Evolutionary conservation across 2,797 vertebrate genomes (phyloP).

Genomic region (Hippocampus kuda): DNA sequence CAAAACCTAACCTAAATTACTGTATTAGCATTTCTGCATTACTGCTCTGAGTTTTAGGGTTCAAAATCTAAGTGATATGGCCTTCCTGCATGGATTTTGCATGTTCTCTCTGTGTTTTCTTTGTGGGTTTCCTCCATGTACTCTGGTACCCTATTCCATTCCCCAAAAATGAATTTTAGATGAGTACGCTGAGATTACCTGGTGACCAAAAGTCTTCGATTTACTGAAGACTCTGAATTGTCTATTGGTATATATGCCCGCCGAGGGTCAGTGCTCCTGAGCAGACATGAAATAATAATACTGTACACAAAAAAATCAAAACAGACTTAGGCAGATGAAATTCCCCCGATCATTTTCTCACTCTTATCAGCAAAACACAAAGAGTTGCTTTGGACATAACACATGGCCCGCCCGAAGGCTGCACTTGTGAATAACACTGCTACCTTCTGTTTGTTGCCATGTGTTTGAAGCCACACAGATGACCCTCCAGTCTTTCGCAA

Average conservation of each 20-base stretch:
- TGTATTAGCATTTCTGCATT: too few species aligned
- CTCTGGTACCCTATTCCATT: too few species aligned
- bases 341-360: constrained; percentile 13
- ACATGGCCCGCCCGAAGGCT: constrained; percentile 7
- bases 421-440: constrained; percentile 15
- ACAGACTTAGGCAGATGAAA: constrained; percentile 15
- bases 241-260: too few species aligned
- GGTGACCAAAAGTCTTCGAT: not conserved
- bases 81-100: too few species aligned
- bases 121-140: too few species aligned
- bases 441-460: constrained; percentile 16
- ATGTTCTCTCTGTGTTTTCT: too few species aligned
- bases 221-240: constrained; percentile 9
- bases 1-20: not conserved
- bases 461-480: constrained; percentile 12
- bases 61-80: too few species aligned
- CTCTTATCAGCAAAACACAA: constrained; percentile 11
- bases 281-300: constrained; percentile 28
- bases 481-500: constrained; percentile 8
- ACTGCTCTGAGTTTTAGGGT: too few species aligned
- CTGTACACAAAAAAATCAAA: not conserved
- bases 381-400: not conserved
- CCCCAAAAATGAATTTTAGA: too few species aligned
- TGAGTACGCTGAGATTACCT: too few species aligned
- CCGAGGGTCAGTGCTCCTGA: constrained; percentile 13